Percentiles rank a stretch among this genome's conserved stretches.
phyloP scores from a whole-genome alignment of 2,888 invertebrate species.

The Parnassius mnemosyne region DNA sequence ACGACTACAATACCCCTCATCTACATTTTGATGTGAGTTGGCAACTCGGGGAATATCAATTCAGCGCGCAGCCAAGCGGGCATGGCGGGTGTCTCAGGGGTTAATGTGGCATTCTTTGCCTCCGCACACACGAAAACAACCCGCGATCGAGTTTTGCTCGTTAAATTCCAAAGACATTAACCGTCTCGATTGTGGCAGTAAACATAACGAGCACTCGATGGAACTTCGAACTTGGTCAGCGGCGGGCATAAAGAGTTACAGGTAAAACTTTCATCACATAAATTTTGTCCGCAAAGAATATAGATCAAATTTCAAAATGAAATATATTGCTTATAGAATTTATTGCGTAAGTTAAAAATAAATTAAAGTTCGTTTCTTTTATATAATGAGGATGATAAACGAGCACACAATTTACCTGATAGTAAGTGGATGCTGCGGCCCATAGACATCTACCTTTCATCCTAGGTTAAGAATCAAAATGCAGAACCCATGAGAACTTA shows the following conservation, averaged over 20 bases:
- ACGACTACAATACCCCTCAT: constrained; percentile 41
- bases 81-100: constrained; percentile 14
- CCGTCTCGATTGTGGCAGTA: constrained; percentile 11
- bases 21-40: constrained; percentile 44
- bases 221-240: constrained; percentile 6
- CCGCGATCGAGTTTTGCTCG: constrained; percentile 3
- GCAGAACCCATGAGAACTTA: too few species aligned
- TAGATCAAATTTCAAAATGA: too few species aligned
- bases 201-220: constrained; percentile 5
- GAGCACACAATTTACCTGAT: too few species aligned
- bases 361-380: neutral
- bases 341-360: neutral
- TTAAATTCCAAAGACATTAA: constrained; percentile 14
- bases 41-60: constrained; percentile 43
- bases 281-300: too few species aligned
- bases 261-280: constrained; percentile 2
- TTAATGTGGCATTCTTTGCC: constrained; percentile 22
- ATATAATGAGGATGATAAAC: too few species aligned
- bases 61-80: constrained; percentile 39
- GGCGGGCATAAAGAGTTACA: neutral
- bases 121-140: constrained; percentile 14
- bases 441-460: too few species aligned
- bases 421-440: too few species aligned
- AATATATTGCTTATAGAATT: too few species aligned
- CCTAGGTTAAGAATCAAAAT: too few species aligned